Evolutionary conservation across 2,888 invertebrate genomes (phyloP), one percentile per base, ranked within the genome.

Genomic region (Neuroscelio doddi): DNA sequence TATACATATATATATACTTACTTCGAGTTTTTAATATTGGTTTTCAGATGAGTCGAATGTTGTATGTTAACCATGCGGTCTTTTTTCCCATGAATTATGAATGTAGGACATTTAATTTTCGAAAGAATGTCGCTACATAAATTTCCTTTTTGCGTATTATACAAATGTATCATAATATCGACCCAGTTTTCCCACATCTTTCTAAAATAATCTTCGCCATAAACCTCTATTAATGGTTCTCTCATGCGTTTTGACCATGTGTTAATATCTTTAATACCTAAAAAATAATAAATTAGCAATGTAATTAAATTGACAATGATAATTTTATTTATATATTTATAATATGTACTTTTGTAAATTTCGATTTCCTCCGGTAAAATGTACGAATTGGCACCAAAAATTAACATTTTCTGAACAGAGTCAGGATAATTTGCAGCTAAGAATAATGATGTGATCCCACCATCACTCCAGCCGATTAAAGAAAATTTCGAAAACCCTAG

Each of bases 401-500:
- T 86, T 0, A 95, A 89, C 55, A 95, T 83, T 78, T 93, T 94
- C 8, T 89, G 86, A 0, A 96, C 87, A 7, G 84, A 84, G 0
- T 90, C 85, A 0, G 92, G 90, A 83, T 91, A 88, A 58, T 88
- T 89, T 1, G 91, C 91, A 2, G 95, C 92, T n/a, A 93, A 79
- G 24, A 96, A 90, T 67, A 96, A 84, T 10, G 90, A 90, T 0
- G 92, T 89, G 36, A 91, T 92, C 1, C 94, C 96, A 17, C 96
- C 96, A 85, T 95, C 95, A 84, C 94, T 94, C 94, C 96, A 96
- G 0, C 96, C 96, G 55, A 96, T 77, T 7, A 95, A 75, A 0
- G 94, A 94, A 83, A 90, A 94, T 70, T 89, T 89, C 0, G 87
- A 78, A 34, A 91, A 86, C 1, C 90, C 89, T 5, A 96, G 79